Conservation (phyloP, 2,113 vertebrate genomes). For the Malurus alboscapulatus region DNA sequence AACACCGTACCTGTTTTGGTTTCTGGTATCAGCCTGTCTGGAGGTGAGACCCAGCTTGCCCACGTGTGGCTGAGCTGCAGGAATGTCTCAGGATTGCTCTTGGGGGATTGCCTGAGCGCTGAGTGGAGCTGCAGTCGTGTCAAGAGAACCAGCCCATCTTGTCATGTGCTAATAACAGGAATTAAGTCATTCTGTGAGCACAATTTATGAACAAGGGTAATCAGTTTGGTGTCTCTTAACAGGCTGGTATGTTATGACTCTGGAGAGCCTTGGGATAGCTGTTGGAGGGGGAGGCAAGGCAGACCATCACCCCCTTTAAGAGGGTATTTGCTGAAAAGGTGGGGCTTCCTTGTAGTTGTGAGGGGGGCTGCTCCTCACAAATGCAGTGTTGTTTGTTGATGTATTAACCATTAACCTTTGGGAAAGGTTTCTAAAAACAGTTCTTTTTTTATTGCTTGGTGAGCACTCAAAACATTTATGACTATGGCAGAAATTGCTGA, state of each 20-base stretch:
- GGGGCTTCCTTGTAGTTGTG: neutral
- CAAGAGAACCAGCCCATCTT: neutral
- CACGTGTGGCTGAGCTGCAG: neutral
- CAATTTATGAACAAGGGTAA: neutral
- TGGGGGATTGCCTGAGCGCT: neutral
- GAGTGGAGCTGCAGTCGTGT: neutral
- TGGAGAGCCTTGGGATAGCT: neutral
- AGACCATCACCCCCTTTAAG: neutral
- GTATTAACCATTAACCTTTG: neutral
- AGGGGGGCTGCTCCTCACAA: neutral
- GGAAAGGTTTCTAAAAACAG: neutral
- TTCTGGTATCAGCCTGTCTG: neutral
- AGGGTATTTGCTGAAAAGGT: neutral
- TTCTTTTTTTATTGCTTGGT: neutral
- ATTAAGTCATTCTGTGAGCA: neutral
- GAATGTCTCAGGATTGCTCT: neutral
- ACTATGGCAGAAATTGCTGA: neutral
- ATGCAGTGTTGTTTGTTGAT: accelerated
- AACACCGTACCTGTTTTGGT: accelerated
- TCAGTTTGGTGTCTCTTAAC: neutral
- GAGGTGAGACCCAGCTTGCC: neutral
- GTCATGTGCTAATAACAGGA: neutral
- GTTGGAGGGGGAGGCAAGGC: neutral
- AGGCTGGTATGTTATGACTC: neutral
- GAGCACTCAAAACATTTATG: neutral